Percentiles rank a stretch among this genome's conserved stretches.
phyloP scores from a whole-genome alignment of 1,140 invertebrate species.

The Manduca sexta region DNA sequence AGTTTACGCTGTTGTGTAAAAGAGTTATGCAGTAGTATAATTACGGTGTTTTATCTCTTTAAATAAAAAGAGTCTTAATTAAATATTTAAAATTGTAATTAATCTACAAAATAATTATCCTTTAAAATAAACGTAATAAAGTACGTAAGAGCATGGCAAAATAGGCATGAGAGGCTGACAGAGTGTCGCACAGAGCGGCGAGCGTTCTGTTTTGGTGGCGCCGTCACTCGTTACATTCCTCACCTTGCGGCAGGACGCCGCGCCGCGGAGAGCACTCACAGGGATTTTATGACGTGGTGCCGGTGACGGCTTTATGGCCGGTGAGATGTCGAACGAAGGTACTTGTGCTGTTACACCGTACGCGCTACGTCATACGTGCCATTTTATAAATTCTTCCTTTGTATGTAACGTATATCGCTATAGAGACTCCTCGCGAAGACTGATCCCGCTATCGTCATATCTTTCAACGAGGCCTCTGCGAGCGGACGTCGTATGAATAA shows the following conservation, averaged over 20 bases:
- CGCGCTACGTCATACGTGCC: conserved; percentile 18
- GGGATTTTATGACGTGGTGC: conserved; percentile 46
- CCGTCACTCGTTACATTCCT: conserved; percentile 10
- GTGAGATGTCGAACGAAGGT: conserved; percentile 24
- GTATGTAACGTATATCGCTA: conserved; percentile 10
- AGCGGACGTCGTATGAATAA: conserved; percentile 39
- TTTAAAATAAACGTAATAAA: no score
- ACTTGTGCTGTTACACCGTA: conserved; percentile 26
- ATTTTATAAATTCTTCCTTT: conserved; percentile 16
- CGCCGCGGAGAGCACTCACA: conserved; percentile 28
- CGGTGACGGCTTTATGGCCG: conserved; percentile 48
- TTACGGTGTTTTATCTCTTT: no score
- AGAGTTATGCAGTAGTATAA: no score
- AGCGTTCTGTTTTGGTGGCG: background rate
- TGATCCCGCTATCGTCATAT: conserved; percentile 34
- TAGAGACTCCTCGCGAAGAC: conserved; percentile 13
- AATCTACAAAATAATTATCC: no score
- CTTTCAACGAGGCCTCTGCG: conserved; percentile 24
- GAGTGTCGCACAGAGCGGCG: background rate
- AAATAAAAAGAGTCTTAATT: no score
- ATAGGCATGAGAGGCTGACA: no score
- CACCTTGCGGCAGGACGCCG: conserved; percentile 22
- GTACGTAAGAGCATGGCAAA: no score
- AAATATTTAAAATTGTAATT: no score
- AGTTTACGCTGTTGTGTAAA: no score